These are phyloP conservation scores for Hyperoplus immaculatus DNA, from an alignment of 2,797 vertebrate genomes.

Conservation along the genomic window DNA sequence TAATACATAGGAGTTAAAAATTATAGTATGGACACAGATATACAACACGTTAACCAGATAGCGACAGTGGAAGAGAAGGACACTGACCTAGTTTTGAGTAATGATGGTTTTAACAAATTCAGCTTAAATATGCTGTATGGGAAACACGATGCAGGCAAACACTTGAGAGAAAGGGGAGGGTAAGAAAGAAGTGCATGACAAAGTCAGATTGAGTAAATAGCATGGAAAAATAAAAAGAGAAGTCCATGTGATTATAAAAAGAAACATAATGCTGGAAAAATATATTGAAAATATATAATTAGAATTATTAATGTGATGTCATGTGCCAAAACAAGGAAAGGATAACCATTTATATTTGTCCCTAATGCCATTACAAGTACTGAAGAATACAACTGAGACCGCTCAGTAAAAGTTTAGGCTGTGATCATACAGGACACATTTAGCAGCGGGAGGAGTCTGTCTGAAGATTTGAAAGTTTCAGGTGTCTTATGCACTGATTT, in stretches of 20 bases:
- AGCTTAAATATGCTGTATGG: slow-evolving; percentile 45
- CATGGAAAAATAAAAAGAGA: not conserved
- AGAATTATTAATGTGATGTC: not conserved
- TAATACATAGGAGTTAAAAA: slow-evolving; percentile 57
- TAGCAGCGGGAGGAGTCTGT: not conserved
- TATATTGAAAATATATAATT: not conserved
- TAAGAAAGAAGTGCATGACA: slow-evolving; percentile 2
- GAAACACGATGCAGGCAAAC: slow-evolving; percentile 59
- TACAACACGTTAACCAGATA: slow-evolving; percentile 47
- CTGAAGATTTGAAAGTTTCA: not conserved
- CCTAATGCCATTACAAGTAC: not conserved
- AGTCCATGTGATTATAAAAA: not conserved
- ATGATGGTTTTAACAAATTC: slow-evolving; percentile 59
- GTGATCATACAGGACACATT: slow-evolving; percentile 21
- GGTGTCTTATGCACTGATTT: not conserved
- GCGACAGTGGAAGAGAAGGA: slow-evolving; percentile 33
- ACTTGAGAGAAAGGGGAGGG: not conserved
- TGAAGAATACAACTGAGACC: not conserved
- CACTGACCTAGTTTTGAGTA: slow-evolving; percentile 47
- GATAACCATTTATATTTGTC: not conserved
- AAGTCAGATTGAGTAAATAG: slow-evolving; percentile 7
- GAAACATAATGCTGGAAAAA: not conserved
- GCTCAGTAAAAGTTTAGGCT: slow-evolving; percentile 9
- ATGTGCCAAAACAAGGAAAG: not conserved
- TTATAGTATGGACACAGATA: slow-evolving; percentile 57